Percentiles rank a stretch among this genome's conserved stretches.
These are phyloP conservation scores for Phrynocephalus versicolor DNA, from an alignment of 2,113 vertebrate genomes.

Conservation along the genomic window DNA sequence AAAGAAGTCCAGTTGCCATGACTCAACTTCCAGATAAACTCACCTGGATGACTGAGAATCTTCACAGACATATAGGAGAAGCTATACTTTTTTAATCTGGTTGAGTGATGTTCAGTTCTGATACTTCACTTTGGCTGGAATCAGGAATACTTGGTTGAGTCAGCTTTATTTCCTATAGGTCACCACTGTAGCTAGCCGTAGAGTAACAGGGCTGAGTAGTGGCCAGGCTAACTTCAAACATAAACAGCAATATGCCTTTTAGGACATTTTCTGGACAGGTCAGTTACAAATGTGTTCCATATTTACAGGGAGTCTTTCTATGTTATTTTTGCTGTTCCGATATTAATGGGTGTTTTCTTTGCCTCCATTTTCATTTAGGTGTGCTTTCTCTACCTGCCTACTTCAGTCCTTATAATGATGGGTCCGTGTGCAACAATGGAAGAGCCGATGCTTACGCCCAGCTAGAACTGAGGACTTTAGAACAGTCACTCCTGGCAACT, in stretches of 20 bases:
- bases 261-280: background rate
- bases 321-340: rapidly evolving
- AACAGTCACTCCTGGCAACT: slow-evolving; percentile 95
- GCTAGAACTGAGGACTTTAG: slow-evolving; percentile 95
- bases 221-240: no score
- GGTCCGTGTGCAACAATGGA: slow-evolving; percentile 80
- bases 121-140: no score
- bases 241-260: background rate
- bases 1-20: no score
- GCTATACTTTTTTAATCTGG: no score
- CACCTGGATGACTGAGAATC: no score
- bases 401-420: slow-evolving; percentile 94
- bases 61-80: no score
- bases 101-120: no score
- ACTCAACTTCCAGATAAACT: no score
- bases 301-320: background rate
- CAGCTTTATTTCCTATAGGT: background rate
- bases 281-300: background rate
- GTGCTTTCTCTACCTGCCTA: slow-evolving; percentile 94
- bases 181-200: no score
- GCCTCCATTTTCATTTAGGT: slow-evolving; percentile 72
- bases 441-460: slow-evolving; percentile 92
- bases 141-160: no score
- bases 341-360: slow-evolving; percentile 31
- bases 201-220: no score